Conservation (phyloP, 2,888 invertebrate genomes). For the Vesta saturnalis region DNA sequence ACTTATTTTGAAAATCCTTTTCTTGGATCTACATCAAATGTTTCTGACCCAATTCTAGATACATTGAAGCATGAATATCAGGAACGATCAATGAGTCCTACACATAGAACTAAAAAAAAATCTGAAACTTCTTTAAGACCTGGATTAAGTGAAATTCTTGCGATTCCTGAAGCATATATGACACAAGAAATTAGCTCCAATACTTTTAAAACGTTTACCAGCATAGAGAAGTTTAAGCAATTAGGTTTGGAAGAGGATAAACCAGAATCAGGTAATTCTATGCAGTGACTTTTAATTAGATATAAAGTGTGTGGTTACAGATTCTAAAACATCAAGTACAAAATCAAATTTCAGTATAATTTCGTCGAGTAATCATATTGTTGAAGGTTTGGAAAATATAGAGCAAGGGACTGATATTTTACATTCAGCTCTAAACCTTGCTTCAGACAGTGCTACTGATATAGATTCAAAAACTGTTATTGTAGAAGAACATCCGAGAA, state of each 20-base stretch:
- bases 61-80: constrained; percentile 44
- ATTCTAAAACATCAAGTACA: constrained; percentile 12
- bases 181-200: constrained; percentile 31
- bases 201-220: constrained; percentile 37
- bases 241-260: constrained; percentile 6
- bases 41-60: constrained; percentile 55
- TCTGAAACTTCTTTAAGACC: constrained; percentile 44
- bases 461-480: background rate
- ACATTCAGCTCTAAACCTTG: constrained; percentile 44
- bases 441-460: background rate
- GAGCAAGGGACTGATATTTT: constrained; percentile 59
- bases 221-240: constrained; percentile 20
- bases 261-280: constrained; percentile 20
- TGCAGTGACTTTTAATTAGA: background rate
- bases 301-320: background rate
- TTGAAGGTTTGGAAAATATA: constrained; percentile 32
- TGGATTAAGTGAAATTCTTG: constrained; percentile 57
- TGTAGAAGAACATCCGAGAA: constrained; percentile 22
- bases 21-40: constrained; percentile 30
- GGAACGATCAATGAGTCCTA: constrained; percentile 35
- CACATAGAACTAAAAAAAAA: constrained; percentile 19
- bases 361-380: background rate
- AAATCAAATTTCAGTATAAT: constrained; percentile 9
- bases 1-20: constrained; percentile 43
- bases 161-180: constrained; percentile 50